Base-by-base conservation (phyloP, 1,140 invertebrate genomes). In the Sarcophaga peregrina region DNA sequence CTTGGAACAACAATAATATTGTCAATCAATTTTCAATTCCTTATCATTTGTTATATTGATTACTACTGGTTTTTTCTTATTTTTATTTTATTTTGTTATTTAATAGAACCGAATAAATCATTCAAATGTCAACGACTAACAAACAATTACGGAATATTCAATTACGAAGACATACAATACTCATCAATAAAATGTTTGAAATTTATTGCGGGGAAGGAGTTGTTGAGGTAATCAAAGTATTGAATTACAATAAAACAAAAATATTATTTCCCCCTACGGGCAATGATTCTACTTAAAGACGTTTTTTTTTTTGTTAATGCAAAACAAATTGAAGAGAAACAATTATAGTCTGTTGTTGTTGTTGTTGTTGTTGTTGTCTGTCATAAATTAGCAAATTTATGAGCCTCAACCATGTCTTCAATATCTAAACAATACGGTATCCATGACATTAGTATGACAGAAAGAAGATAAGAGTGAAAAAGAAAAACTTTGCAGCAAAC, bases 351-450 rank as follows among this genome's bases (percentile, higher is more conserved):
- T 37, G 25, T 37, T 37, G 25, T 37, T 37, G 25, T 37, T 37
- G 25, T 4, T 37, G 25, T 37, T 37, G 25, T 37, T 37, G 25
- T 4, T 37, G 25, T 37, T 37, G 47, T 52, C 25, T 78, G 75
- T 78, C 75, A 78, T 78, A 78, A 78, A 78, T 78, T 78, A 78
- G 13, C 75, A 78, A 78, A 78, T 78, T 78, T 78, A 68, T n/a
- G 62, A 8, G 8, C 17, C 9, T 7, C 17, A 68, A 62, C 2
- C 58, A n/a, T 58, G 11, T 37, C 25, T 37, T 37, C 25, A 37
- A 37, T 37, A 4, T 37, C 25, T 37, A 37, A 37, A 37, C 25
- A 37, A 37, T 37, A 37, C 25, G 25, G 25, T 37, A 37, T 37
- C 25, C 25, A 37, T 37, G 25, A 37, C 25, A 37, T 37, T 37